Conservation (phyloP, 2,113 vertebrate genomes). For the Acinonyx jubatus region DNA sequence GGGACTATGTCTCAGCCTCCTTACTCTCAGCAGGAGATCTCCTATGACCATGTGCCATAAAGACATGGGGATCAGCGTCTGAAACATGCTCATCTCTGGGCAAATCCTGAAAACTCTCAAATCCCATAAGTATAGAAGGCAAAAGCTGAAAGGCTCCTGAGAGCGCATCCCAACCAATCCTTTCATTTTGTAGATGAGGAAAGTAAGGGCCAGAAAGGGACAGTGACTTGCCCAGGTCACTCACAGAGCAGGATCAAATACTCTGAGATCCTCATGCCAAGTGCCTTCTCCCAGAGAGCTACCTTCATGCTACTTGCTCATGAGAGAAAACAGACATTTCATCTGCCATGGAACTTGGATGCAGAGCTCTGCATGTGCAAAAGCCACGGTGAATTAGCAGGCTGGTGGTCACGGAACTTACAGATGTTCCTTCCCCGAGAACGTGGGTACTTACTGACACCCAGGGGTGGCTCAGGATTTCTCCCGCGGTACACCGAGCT, state of each 20-base stretch:
- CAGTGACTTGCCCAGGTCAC: background rate
- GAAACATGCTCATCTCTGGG: background rate
- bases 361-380: rapidly evolving
- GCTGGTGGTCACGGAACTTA: background rate
- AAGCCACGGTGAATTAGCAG: rapidly evolving
- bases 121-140: background rate
- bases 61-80: background rate
- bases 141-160: background rate
- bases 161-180: background rate
- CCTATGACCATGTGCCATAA: rapidly evolving
- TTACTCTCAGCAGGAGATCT: too few relatives aligned
- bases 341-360: rapidly evolving
- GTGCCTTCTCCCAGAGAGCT: background rate
- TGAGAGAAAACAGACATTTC: rapidly evolving
- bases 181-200: background rate
- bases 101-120: background rate
- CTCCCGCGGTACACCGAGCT: constrained; percentile 93
- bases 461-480: constrained; percentile 96
- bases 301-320: background rate
- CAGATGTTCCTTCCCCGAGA: rapidly evolving
- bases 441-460: constrained; percentile 90
- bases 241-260: background rate
- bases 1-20: rapidly evolving
- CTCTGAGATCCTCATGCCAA: background rate
- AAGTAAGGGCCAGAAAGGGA: background rate